Evolutionary conservation across 2,888 invertebrate genomes (phyloP), one percentile per base, ranked within the genome.

Genomic region (Atethmia centrago): DNA sequence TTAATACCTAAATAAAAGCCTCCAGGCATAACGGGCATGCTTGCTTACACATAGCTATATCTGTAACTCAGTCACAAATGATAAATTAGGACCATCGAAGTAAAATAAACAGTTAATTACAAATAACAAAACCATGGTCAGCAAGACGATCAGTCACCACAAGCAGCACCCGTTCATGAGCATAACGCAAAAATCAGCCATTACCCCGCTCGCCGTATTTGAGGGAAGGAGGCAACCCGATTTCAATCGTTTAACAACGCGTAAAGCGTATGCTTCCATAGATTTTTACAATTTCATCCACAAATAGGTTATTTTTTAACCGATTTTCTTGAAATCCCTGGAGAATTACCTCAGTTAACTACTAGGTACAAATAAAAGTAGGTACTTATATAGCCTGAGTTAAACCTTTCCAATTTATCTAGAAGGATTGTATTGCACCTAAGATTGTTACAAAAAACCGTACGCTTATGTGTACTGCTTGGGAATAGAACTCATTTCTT

Each of bases 391-490:
- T 58, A 14, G 49, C 55, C n/a, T 9, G 3, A 36, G 49, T 36
- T 40, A 31, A 36, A 31, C 74, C 42, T 51, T 40, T 21, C 28
- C 80, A 63, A 58, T 80, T 74, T 74, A 74, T 74, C n/a, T 36
- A 31, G 9, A 63, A 63, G 51, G 36, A 28, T 80, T 76, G 80
- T 80, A 80, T 56, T 51, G 19, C 19, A 40, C 3, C 14, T 53
- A 59, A 59, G 53, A 78, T 51, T 31, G 19, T 53, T 25, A 80
- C 74, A 63, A 80, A 76, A 63, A 79, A 55, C 14, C n/a, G 40
- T 16, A 51, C 19, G 19, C 19, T 36, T 7, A 49, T 36, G 49
- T 62, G 25, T 42, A 42, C 36, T 49, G 45, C 49, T 62, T 56
- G 62, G 62, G 28, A 80, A 63, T 80, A 1, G 10, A 42, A 56